A percentile compares a stretch with the other conserved stretches of the same genome.
Evolutionary conservation across 2,113 vertebrate genomes (phyloP).

Genomic region (Pteropus alecto): DNA sequence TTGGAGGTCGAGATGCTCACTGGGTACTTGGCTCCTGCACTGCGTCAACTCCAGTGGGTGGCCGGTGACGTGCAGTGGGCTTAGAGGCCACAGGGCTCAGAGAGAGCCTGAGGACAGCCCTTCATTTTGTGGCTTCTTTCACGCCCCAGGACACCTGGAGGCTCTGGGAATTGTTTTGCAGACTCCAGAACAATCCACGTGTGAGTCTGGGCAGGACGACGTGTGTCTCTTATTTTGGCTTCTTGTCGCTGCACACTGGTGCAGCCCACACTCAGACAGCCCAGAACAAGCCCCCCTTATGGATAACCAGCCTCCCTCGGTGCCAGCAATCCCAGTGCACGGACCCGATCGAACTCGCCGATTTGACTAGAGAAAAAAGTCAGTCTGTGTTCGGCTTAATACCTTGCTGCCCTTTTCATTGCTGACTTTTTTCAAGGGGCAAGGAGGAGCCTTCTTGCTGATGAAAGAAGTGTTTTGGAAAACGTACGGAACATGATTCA

Average conservation of each 20-base stretch:
- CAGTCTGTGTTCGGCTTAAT: fast-evolving
- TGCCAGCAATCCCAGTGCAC: fast-evolving
- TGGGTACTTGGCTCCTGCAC: no score
- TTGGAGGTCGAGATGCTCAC: fast-evolving
- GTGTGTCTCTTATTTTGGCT: fast-evolving
- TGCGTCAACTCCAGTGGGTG: fast-evolving
- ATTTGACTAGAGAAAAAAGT: fast-evolving
- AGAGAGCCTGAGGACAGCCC: no score
- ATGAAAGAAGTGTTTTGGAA: background rate
- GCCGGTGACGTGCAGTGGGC: fast-evolving
- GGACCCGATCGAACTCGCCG: fast-evolving
- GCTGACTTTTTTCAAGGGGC: background rate
- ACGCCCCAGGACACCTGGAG: background rate
- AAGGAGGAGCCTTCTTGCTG: background rate
- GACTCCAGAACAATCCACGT: fast-evolving
- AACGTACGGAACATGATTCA: fast-evolving
- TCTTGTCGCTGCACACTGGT: fast-evolving
- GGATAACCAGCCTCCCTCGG: fast-evolving
- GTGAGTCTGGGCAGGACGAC: background rate
- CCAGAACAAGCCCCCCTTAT: background rate
- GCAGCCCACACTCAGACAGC: fast-evolving
- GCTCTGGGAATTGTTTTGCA: no score
- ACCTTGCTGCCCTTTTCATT: fast-evolving
- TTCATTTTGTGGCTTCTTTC: no score
- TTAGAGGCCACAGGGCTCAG: no score